Base-by-base conservation (phyloP, 2,113 vertebrate genomes). In the Chelonoidis abingdonii region DNA sequence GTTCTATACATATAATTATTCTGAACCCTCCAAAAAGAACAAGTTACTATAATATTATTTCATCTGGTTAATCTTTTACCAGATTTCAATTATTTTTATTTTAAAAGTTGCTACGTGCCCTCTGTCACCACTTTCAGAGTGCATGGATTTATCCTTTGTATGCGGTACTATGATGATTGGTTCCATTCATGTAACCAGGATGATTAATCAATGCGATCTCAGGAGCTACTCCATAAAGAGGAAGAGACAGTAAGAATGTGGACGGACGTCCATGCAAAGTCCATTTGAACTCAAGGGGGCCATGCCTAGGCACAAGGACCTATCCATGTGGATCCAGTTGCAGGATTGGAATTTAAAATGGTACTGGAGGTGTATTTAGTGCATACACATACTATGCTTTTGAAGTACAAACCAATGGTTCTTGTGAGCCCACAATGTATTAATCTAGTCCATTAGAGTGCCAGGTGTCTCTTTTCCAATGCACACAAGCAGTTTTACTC, bases 241-340 rank as follows among this genome's bases (percentile, higher is more conserved):
- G 50, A 54, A 89, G 80, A 81, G 91, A 81, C 22, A 27, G 62
- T 86, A 75, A 84, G 22, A 35, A 14, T 57, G 35, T n/a, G 65
- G 65, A 69, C 17, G 16, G 65, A 69, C 4, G 2, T 17, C 35
- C 35, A 19, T 69, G 35, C 17, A 69, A 69, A n/a, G 31, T 19
- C 65, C 17, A 21, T 17, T 38, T 38, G 65, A 69, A 69, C 65
- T 69, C 17, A 69, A 38, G 57, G 65, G n/a, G n/a, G 65, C 65
- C 4, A 4, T 3, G 7, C 10, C 6, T 47, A 53, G 41, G 29
- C 53, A 53, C 53, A 86, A 84, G 56, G 5, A 16, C 41, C 24
- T 10, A 5, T 47, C 16, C 84, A 17, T 44, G 16, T 0, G 0
- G 12, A 6, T 10, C 12, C 1, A 7, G 19, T 8, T 56, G 78